Conservation (phyloP, 2,113 vertebrate genomes). For the Dasyprocta punctata region DNA sequence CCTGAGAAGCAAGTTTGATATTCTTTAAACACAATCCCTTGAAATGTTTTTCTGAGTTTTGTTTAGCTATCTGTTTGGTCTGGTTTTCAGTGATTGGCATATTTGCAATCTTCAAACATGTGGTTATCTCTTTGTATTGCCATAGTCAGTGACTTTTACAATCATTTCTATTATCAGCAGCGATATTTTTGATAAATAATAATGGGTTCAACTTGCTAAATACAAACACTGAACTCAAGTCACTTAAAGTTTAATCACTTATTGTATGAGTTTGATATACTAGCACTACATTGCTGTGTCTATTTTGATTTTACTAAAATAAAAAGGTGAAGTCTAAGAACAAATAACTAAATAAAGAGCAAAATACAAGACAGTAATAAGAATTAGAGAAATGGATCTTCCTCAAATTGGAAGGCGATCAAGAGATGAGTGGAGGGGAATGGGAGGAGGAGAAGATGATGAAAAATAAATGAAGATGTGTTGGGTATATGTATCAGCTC, state of each 20-base stretch:
- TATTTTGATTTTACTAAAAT: conserved; percentile 99
- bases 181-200: conserved; percentile 91
- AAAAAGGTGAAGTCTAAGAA: conserved; percentile 89
- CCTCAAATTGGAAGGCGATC: background rate
- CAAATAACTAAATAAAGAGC: background rate
- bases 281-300: conserved; percentile 96
- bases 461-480: background rate
- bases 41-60: conserved; percentile 90
- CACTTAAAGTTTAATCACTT: conserved; percentile 99
- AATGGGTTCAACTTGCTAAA: conserved; percentile 91
- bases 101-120: conserved; percentile 99
- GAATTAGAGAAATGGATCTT: background rate
- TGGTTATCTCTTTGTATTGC: conserved; percentile 99
- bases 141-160: conserved; percentile 92
- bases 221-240: conserved; percentile 90
- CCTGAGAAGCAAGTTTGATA: background rate
- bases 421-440: background rate
- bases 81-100: conserved; percentile 95
- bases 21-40: background rate
- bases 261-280: conserved; percentile 98
- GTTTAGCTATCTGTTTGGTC: conserved; percentile 91
- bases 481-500: background rate
- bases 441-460: background rate
- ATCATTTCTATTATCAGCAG: conserved; percentile 86
- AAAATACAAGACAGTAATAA: background rate